Evolutionary conservation across 2,113 vertebrate genomes (phyloP), one percentile per base, ranked within the genome.

Genomic region (Arenaria interpres): DNA sequence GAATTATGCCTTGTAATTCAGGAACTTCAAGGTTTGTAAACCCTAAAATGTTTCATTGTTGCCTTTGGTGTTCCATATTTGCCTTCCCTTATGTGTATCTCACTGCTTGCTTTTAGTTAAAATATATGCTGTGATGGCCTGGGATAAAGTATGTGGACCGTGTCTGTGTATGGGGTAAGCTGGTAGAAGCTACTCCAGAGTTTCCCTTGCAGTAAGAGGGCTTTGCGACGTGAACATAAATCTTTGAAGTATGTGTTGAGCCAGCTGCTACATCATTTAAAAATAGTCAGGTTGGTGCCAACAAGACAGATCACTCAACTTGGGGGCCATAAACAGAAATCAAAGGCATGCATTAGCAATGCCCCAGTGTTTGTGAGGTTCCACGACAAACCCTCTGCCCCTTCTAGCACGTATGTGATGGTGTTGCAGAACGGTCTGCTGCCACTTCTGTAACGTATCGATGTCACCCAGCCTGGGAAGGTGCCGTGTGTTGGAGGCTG

Each of bases 261-360:
- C 95, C 97, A 97, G 97, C 97, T 97, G 97, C 96, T 93, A 9
- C 93, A 93, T 95, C 96, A 96, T 97, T 97, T 97, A 97, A 97
- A 97, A 97, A 97, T 97, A 97, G 97, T 92, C 96, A 95, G 67
- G 92, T 96, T 95, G 95, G 97, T 97, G 97, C 97, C 97, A 97
- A 96, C 95, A 97, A 96, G 97, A 97, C 93, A 97, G 93, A 97
- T 97, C 93, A 43, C 94, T 96, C 96, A 39, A 69, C 94, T 88
- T 92, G 92, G 94, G 96, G 95, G 87, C 97, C 95, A 77, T 97
- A 97, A 97, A 97, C 95, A 97, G 97, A 96, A 97, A 97, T 97
- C 96, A 97, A 97, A 97, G 97, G 96, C 96, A 96, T 80, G 96
- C 84, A 59, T 93, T 82, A 93, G 96, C 94, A 89, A 79, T 93